These are phyloP conservation scores for Strigamia transsilvanica DNA, from an alignment of 2,888 invertebrate genomes.

Conservation along the genomic window DNA sequence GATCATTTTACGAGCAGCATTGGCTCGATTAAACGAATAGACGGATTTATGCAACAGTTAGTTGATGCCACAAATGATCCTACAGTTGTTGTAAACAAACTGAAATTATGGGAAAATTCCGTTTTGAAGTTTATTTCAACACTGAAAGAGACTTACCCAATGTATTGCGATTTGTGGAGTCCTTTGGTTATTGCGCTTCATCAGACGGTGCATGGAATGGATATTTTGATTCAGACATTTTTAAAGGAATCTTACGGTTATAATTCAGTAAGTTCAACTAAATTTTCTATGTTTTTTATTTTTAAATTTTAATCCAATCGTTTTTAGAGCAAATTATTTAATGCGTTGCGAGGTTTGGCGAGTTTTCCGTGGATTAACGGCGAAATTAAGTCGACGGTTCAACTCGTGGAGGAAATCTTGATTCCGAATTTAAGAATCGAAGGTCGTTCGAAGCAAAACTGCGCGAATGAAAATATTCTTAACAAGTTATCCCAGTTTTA, in stretches of 20 bases:
- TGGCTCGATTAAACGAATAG: neutral
- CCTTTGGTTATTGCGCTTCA: constrained; percentile 64
- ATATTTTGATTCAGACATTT: constrained; percentile 55
- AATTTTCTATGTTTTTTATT: constrained; percentile 51
- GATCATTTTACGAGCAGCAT: constrained; percentile 54
- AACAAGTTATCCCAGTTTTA: constrained; percentile 62
- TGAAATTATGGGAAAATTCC: constrained; percentile 50
- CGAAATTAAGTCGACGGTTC: constrained; percentile 2
- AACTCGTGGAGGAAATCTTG: neutral
- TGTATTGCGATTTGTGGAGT: constrained; percentile 81
- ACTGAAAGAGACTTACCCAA: constrained; percentile 63
- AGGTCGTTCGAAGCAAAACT: neutral
- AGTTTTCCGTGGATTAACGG: constrained; percentile 52
- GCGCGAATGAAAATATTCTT: constrained; percentile 66
- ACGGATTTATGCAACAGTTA: neutral
- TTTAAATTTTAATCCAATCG: constrained; percentile 31
- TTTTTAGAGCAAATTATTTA: neutral
- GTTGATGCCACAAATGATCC: neutral
- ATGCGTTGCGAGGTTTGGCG: constrained; percentile 40
- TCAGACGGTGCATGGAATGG: constrained; percentile 58
- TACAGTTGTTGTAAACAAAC: neutral
- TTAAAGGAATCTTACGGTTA: constrained; percentile 10
- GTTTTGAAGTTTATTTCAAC: constrained; percentile 62
- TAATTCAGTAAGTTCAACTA: neutral
- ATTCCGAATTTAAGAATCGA: neutral